Percentiles rank a stretch among this genome's conserved stretches.
These are phyloP conservation scores for Macrobrachium rosenbergii DNA, from an alignment of 1,140 invertebrate species.

Conservation along the genomic window DNA sequence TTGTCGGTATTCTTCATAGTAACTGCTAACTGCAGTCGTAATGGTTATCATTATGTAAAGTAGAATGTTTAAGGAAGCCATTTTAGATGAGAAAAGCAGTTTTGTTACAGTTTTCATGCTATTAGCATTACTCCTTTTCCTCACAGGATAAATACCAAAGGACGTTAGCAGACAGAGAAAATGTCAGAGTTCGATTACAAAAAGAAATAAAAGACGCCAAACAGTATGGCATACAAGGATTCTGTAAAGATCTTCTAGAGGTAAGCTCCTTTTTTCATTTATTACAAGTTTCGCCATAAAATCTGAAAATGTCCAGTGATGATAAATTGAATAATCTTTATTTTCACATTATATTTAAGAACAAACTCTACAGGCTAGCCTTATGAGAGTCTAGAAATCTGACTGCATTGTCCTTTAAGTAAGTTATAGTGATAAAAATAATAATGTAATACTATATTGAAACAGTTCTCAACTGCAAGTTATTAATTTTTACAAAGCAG, in stretches of 20 bases:
- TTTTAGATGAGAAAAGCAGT: background rate
- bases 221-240: slow-evolving; percentile 64
- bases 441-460: too few species aligned
- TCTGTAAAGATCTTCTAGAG: slow-evolving; percentile 65
- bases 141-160: slow-evolving; percentile 65
- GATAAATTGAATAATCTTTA: too few species aligned
- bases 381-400: too few species aligned
- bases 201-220: slow-evolving; percentile 63
- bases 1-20: too few species aligned
- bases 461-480: too few species aligned
- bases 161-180: slow-evolving; percentile 65
- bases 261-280: slow-evolving; percentile 23
- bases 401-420: too few species aligned
- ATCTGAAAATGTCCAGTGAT: too few species aligned
- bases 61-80: background rate
- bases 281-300: background rate
- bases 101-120: background rate
- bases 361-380: too few species aligned
- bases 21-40: background rate
- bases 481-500: too few species aligned
- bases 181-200: slow-evolving; percentile 61
- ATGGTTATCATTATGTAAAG: background rate
- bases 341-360: too few species aligned
- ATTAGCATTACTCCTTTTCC: background rate
- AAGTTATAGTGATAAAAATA: too few species aligned